Conservation (phyloP, 2,888 invertebrate species). For the Pristionchus arcanus region DNA sequence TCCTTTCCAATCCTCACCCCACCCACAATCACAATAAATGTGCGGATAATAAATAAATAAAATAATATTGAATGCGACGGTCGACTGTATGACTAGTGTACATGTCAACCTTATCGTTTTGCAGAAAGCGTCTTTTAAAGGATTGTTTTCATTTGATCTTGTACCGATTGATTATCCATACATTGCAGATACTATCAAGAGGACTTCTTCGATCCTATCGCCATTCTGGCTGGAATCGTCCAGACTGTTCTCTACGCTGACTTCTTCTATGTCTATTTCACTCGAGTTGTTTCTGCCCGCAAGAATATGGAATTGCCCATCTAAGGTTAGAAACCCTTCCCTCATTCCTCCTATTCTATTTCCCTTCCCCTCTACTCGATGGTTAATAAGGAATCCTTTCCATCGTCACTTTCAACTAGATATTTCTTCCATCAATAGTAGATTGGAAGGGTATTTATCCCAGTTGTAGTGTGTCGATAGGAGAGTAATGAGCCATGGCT, state of each 20-base stretch:
- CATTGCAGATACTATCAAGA: slow-evolving; percentile 87
- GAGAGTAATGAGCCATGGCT: slow-evolving; percentile 55
- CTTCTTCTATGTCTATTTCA: slow-evolving; percentile 99
- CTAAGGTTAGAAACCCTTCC: slow-evolving; percentile 36
- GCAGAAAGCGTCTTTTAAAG: not conserved
- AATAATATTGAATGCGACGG: not conserved
- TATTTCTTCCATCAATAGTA: not conserved
- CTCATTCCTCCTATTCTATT: not conserved
- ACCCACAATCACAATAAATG: too few species aligned
- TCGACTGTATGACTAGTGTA: not conserved
- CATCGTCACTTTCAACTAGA: slow-evolving; percentile 20
- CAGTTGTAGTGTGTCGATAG: slow-evolving; percentile 30
- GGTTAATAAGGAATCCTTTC: slow-evolving; percentile 28
- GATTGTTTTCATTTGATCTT: not conserved
- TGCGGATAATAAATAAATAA: too few species aligned
- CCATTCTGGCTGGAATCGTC: slow-evolving; percentile 95
- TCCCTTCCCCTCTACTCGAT: slow-evolving; percentile 43
- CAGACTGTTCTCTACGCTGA: slow-evolving; percentile 92
- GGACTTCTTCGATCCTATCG: slow-evolving; percentile 94
- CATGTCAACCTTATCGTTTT: not conserved
- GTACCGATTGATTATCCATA: too few species aligned
- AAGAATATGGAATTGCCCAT: slow-evolving; percentile 56
- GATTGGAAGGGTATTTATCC: not conserved
- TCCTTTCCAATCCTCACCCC: too few species aligned
- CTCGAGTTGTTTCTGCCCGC: slow-evolving; percentile 85